phyloP scores from a whole-genome alignment of 1,140 invertebrate genomes.

The Sinella curviseta region DNA sequence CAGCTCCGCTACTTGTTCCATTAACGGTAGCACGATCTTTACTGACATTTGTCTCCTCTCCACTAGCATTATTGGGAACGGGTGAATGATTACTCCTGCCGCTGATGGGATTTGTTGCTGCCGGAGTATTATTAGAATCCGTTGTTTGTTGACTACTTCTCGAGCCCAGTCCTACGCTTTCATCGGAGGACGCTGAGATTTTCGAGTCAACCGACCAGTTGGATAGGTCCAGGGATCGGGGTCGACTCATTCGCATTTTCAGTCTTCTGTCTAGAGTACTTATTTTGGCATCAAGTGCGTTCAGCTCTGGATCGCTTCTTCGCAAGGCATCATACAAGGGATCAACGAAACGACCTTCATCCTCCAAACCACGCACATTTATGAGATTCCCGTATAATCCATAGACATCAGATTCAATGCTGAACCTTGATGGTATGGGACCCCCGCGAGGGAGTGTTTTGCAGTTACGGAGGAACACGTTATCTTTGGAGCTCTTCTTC shows the following conservation, averaged over 20 bases:
- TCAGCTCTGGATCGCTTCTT: conserved; percentile 77
- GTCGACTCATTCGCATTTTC: conserved; percentile 75
- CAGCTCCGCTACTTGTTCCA: conserved; percentile 45
- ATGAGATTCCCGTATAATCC: conserved; percentile 78
- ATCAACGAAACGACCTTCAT: conserved; percentile 68
- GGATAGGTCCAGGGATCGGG: conserved; percentile 76
- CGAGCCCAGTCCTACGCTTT: conserved; percentile 61
- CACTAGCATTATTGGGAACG: neutral
- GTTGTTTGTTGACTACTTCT: conserved; percentile 31
- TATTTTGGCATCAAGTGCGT: conserved; percentile 72
- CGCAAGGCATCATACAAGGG: conserved; percentile 72
- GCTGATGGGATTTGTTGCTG: neutral
- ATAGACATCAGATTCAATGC: conserved; percentile 67
- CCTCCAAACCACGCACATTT: conserved; percentile 83
- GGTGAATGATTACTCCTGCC: neutral
- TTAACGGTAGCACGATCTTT: conserved; percentile 19
- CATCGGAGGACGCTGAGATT: conserved; percentile 76
- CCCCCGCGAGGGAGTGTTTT: conserved; percentile 74
- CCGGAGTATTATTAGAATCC: conserved; percentile 63
- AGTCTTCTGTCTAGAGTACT: conserved; percentile 75
- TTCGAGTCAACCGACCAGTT: conserved; percentile 85
- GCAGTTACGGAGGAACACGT: conserved; percentile 63
- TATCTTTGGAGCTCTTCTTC: conserved; percentile 48
- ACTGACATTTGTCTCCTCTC: neutral
- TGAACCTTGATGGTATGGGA: conserved; percentile 58